Evolutionary conservation across 2,888 invertebrate genomes (phyloP).

Genomic region (Chrysopilus asiliformis): DNA sequence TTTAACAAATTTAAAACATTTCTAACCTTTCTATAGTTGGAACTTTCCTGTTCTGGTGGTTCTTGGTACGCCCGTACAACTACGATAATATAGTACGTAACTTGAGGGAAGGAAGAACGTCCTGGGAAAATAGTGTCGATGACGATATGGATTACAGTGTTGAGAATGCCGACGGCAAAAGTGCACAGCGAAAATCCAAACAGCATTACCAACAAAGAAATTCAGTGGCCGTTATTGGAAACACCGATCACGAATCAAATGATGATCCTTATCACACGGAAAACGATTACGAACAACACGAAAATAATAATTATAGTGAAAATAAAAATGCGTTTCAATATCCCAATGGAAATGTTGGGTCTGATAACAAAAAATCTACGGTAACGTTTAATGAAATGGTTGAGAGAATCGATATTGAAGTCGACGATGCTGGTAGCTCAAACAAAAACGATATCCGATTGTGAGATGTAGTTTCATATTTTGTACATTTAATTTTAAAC

Average conservation of each 20-base stretch:
- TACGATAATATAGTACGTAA: slow-evolving; percentile 1
- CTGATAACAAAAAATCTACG: slow-evolving; percentile 36
- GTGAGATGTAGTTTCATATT: no score
- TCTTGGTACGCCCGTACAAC: slow-evolving; percentile 4
- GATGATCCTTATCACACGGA: slow-evolving; percentile 11
- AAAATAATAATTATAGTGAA: slow-evolving; percentile 2
- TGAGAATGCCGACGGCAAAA: slow-evolving; percentile 9
- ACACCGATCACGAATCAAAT: slow-evolving; percentile 11
- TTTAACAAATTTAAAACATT: not conserved
- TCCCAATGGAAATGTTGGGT: no score
- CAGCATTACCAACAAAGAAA: no score
- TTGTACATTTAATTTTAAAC: no score
- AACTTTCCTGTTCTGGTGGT: slow-evolving; percentile 6
- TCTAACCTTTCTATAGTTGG: not conserved
- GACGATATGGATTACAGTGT: no score
- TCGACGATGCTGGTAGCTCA: no score
- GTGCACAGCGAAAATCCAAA: no score
- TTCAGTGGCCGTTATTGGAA: slow-evolving; percentile 9
- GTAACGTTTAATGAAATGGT: slow-evolving; percentile 45
- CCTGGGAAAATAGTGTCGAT: slow-evolving; percentile 4
- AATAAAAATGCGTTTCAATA: no score
- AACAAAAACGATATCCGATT: no score
- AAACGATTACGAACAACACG: slow-evolving; percentile 3
- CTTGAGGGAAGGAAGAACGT: slow-evolving; percentile 2
- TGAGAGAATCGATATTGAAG: slow-evolving; percentile 39